Base-by-base conservation (phyloP, 64 coral and sea anemone species). In the Porites australiensis region DNA sequence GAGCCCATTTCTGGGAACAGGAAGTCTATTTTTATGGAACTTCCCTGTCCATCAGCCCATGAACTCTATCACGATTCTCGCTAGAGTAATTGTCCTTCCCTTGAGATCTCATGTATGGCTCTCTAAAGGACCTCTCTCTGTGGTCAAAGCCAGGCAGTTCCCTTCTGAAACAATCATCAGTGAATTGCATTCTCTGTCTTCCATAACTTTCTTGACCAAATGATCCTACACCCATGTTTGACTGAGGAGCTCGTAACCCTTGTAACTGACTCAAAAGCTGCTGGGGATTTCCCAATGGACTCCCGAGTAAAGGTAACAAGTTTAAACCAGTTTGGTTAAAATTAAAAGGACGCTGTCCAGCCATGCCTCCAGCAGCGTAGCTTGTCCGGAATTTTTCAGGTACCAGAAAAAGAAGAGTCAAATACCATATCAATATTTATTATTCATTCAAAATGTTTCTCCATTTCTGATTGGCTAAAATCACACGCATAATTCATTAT, bases 241-340 rank as follows among this genome's bases (percentile, higher is more conserved):
- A 18, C 64, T 68, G 62, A 3, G 63, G 61, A 44, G 69, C 52
- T 84, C 63, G 13, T 21, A 84, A 84, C 51, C 27, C 62, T n/a
- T 47, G 15, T 19, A 84, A 18, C 3, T 48, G 37, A 4, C 21
- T 48, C 13, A 68, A 2, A 51, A 84, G 48, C 45, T 84, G 61
- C 64, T 50, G 81, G 18, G 81, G 47, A 68, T 84, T 84, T 48
- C 62, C 81, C 46, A 51, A 69, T 8, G 45, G 6, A 68, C 53
- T 84, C 16, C 81, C 81, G 51, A 68, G 0, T 21, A 68, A 48
- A 68, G 81, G 81, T 10, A 84, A 68, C 6, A 69, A 48, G 63
- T 84, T 84, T 13, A 84, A 11, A 13, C 81, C 63, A 84, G 46
- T 7, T n/a, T 44, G 58, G 4, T 65, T 66, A 15, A 64, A 2